Evolutionary conservation across 2,888 invertebrate species (phyloP).

Genomic region (Chironomus riparius): DNA sequence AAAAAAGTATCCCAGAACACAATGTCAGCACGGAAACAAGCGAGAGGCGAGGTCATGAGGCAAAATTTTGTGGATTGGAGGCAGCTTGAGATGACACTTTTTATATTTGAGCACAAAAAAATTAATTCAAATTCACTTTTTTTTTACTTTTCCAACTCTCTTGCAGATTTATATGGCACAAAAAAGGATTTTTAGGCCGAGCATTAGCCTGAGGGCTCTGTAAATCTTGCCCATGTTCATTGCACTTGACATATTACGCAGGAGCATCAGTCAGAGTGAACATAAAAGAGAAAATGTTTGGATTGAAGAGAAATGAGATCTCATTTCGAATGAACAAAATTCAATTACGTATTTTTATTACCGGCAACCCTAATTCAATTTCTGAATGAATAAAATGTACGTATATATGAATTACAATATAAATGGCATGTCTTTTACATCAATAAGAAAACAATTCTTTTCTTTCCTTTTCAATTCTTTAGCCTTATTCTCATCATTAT

Average conservation of each 20-base stretch:
- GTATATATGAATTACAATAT: background rate
- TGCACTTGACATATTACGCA: background rate
- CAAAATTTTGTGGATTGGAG: too few species aligned
- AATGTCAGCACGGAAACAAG: too few species aligned
- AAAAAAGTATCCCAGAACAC: too few species aligned
- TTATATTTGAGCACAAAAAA: too few species aligned
- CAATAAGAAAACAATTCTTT: background rate
- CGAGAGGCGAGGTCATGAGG: too few species aligned
- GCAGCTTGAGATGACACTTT: too few species aligned
- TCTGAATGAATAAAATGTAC: background rate
- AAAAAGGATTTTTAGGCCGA: too few species aligned
- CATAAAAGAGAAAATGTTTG: background rate
- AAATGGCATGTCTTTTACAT: background rate
- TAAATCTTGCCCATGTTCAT: background rate
- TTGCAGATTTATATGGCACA: too few species aligned
- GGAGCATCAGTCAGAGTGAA: background rate
- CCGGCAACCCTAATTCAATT: slow-evolving; percentile 10
- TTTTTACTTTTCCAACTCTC: too few species aligned
- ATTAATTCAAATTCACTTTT: too few species aligned
- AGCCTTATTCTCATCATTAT: too few species aligned
- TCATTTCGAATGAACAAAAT: background rate
- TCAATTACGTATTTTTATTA: slow-evolving; percentile 6
- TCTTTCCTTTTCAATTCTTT: background rate
- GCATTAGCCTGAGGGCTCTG: too few species aligned
- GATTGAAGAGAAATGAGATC: background rate